Conservation (phyloP, 2,113 vertebrate species). For the Plotosus lineatus region DNA sequence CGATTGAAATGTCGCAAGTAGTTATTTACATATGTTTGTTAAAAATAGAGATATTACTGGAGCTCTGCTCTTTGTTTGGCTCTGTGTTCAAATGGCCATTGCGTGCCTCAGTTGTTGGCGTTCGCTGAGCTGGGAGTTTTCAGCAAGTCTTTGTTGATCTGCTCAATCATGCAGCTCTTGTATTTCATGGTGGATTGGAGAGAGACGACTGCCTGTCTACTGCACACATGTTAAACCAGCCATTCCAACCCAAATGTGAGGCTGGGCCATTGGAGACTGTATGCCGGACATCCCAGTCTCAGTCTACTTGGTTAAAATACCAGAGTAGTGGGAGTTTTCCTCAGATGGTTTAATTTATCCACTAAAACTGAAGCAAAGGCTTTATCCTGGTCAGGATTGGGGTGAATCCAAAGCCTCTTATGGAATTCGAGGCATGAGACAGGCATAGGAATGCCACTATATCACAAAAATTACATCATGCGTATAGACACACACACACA, state of each 20-base stretch:
- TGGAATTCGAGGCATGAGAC: neutral
- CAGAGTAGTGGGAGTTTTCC: conserved; percentile 31
- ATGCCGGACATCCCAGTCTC: neutral
- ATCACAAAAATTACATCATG: neutral
- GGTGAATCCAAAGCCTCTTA: neutral
- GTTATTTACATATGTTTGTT: neutral
- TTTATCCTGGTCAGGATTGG: neutral
- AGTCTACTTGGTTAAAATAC: conserved; percentile 19
- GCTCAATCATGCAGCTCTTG: conserved; percentile 71
- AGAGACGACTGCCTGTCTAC: conserved; percentile 25
- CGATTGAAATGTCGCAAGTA: neutral
- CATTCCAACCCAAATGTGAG: conserved; percentile 20
- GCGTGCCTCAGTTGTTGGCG: conserved; percentile 52
- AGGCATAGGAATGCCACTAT: neutral
- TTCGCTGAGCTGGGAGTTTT: conserved; percentile 52
- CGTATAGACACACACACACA: neutral
- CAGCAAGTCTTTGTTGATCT: conserved; percentile 40
- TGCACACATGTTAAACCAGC: conserved; percentile 20
- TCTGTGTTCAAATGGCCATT: conserved; percentile 1
- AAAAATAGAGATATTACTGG: neutral
- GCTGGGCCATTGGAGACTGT: conserved; percentile 19
- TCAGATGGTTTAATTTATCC: conserved; percentile 3
- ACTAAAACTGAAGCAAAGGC: neutral
- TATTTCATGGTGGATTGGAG: conserved; percentile 59
- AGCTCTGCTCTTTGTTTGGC: neutral